These are phyloP conservation scores for Actinernus sp. DNA, from an alignment of 92 coral and sea anemone species.

Conservation along the genomic window DNA sequence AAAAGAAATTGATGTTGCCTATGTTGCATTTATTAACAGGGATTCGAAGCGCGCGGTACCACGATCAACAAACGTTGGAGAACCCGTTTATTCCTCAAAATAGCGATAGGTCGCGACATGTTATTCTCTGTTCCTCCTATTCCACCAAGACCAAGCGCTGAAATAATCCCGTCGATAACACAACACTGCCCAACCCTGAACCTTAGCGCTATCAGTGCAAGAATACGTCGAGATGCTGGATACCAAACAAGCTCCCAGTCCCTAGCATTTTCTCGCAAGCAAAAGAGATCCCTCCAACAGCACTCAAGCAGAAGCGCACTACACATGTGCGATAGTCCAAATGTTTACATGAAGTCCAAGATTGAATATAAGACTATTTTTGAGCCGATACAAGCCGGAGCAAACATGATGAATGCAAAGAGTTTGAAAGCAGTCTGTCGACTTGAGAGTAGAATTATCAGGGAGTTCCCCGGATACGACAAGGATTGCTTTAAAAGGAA, in stretches of 20 bases:
- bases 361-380: slow-evolving; percentile 80
- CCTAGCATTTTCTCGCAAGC: neutral
- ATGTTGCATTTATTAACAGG: slow-evolving; percentile 53
- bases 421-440: slow-evolving; percentile 88
- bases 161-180: neutral
- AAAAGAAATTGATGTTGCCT: too few species aligned
- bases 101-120: slow-evolving; percentile 40
- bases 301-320: neutral
- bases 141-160: too few species aligned
- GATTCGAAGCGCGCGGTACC: slow-evolving; percentile 97
- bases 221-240: too few species aligned
- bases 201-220: slow-evolving; percentile 4
- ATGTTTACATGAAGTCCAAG: slow-evolving; percentile 76
- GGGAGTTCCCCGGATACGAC: slow-evolving; percentile 59
- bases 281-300: neutral
- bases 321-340: slow-evolving; percentile 86
- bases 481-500: slow-evolving; percentile 69
- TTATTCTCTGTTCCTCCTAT: slow-evolving; percentile 56
- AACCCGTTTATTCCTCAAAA: slow-evolving; percentile 70
- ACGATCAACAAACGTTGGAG: slow-evolving; percentile 90
- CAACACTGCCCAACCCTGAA: slow-evolving; percentile 14
- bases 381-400: slow-evolving; percentile 29
- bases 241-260: neutral
- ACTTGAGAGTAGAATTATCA: slow-evolving; percentile 78
- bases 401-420: slow-evolving; percentile 69